Base-by-base conservation (phyloP, 2,797 vertebrate species). In the Chromobotia macracanthus region DNA sequence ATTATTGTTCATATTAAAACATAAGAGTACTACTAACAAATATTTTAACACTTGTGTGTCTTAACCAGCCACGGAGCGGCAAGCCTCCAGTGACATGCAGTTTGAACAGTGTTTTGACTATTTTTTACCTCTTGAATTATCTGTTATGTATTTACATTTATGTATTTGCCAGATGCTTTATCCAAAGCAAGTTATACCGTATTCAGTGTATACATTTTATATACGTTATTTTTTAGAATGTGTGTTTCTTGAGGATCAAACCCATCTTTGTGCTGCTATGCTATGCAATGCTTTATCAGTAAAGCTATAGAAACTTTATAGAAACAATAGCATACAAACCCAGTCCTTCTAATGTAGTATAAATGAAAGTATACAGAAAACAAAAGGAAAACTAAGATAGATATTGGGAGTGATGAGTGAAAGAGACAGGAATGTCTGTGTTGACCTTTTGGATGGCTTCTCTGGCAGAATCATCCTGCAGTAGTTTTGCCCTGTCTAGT, bases 371-470 rank as follows among this genome's bases (percentile, higher is more conserved):
- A 75, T 50, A 70, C 21, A 60, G 60, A 61, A 68, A 18, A 13
- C n/a, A 46, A 41, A 18, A 35, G 23, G 51, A 18, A 38, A 28
- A 44, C 21, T 63, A 21, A 25, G 72, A 19, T 19, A 60, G 19
- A 44, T 50, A 66, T 25, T 31, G 31, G 68, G 61, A 67, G 28
- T 77, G 35, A 31, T 67, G 60, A 25, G 67, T 48, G 44, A 4
- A 2, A 61, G n/a, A n/a, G n/a, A 56, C 3, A 41, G 38, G 60
- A 81, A 51, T 68, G 70, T 86, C 31, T 75, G 66, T 83, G 71
- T 72, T 85, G 72, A 98, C 97, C 75, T 81, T 92, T 74, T 94
- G 80, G 86, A 99, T 95, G 80, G 90, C 92, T 0, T 85, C 87
- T 53, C 86, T 83, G 0, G 94, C 94, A 35, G 89, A 85, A 18